Evolutionary conservation across 2,888 invertebrate species (phyloP), one percentile per base, ranked within the genome.

Genomic region (Harpagoxenus sublaevis): DNA sequence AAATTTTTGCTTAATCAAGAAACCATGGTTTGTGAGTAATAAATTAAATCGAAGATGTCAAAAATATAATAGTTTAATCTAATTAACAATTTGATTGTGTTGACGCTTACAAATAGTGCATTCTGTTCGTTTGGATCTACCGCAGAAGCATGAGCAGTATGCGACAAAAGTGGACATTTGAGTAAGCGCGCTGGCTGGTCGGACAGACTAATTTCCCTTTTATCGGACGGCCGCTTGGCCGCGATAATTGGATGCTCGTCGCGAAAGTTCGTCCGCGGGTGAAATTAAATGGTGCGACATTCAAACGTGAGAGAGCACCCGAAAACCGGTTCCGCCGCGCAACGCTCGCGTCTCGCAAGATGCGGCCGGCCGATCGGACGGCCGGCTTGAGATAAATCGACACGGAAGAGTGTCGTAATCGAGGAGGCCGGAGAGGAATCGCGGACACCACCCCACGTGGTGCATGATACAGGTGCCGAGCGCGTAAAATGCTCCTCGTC

Each of bases 351-450:
- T 65, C 42, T 65, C 42, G 63, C 82, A 77, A 62, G 82, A 53
- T 77, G 28, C 77, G 77, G 65, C 53, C 77, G 77, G 18, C 74
- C 88, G 55, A 12, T 48, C 73, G 66, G 57, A 79, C 89, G 86
- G 84, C 79, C 87, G 84, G 66, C 84, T 85, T 74, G 83, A 91
- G 89, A 90, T 87, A 89, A 91, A 88, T 87, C 91, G 89, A 91
- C 89, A 88, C 91, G 91, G 91, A 91, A 91, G 91, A 91, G 88
- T 91, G 90, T 89, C 89, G 91, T 91, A 91, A 91, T 91, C 91
- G 87, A 70, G 89, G 88, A 23, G 60, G 79, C 85, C 86, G 85
- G 84, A 73, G 73, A 81, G 86, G 88, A 85, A 91, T 86, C 88
- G 88, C 84, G 89, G 71, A 73, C 85, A 73, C 83, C 83, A 73